Conservation (phyloP, 2,888 invertebrate species). For the Drosophila peninsularis region DNA sequence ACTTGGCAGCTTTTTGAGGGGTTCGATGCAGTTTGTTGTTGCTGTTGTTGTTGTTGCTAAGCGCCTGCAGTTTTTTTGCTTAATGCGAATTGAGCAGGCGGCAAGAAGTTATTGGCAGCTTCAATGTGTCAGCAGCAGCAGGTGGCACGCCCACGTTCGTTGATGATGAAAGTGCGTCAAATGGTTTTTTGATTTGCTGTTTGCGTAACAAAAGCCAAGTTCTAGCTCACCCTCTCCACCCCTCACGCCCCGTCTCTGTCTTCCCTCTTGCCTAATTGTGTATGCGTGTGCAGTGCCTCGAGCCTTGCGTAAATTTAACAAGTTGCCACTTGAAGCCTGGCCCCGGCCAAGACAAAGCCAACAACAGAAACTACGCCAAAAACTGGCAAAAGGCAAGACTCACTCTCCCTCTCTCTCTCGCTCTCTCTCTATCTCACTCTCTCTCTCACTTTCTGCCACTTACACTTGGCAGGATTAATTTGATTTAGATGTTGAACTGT, state of each 20-base stretch:
- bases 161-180: constrained; percentile 80
- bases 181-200: constrained; percentile 80
- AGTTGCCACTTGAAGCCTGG: constrained; percentile 70
- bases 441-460: background rate
- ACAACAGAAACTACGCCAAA: constrained; percentile 38
- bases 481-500: constrained; percentile 74
- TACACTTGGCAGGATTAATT: constrained; percentile 63
- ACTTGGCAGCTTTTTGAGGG: constrained; percentile 56
- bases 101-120: constrained; percentile 72
- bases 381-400: constrained; percentile 36
- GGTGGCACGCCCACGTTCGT: constrained; percentile 61
- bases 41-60: constrained; percentile 28
- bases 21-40: constrained; percentile 58
- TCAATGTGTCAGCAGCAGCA: constrained; percentile 77
- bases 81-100: constrained; percentile 1
- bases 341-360: constrained; percentile 33
- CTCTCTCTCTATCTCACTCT: constrained; percentile 27
- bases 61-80: constrained; percentile 42
- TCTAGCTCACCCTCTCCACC: background rate
- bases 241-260: background rate
- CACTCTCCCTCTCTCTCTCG: constrained; percentile 17
- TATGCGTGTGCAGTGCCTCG: constrained; percentile 73
- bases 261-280: constrained; percentile 60
- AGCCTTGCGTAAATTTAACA: constrained; percentile 78
- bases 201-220: constrained; percentile 64